Conservation (phyloP, 2,888 invertebrate genomes). For the Andrena camellia region DNA sequence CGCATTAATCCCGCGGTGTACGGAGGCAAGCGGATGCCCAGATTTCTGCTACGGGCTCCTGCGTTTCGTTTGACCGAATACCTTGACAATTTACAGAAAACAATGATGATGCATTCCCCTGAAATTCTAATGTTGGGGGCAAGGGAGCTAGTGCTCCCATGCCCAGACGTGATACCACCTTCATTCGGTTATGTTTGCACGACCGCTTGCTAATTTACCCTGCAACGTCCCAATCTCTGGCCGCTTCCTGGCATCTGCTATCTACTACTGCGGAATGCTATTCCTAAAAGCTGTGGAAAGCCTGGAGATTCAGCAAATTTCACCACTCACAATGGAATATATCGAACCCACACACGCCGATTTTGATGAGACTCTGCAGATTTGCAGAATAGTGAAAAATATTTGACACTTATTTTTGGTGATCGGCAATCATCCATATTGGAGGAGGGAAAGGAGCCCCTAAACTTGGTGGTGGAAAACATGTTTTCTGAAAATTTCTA, state of each 20-base stretch:
- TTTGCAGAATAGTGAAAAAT: too few relatives aligned
- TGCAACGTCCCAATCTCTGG: background rate
- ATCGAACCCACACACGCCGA: too few relatives aligned
- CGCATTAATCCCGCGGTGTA: constrained; percentile 34
- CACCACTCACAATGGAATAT: too few relatives aligned
- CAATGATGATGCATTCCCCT: background rate
- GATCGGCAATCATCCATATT: too few relatives aligned
- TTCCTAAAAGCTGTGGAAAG: too few relatives aligned
- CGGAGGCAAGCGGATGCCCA: constrained; percentile 6
- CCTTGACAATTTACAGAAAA: constrained; percentile 25
- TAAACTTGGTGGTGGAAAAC: too few relatives aligned
- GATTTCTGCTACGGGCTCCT: constrained; percentile 11
- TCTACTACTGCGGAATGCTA: too few relatives aligned
- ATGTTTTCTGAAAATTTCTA: too few relatives aligned
- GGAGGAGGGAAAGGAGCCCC: too few relatives aligned
- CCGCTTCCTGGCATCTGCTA: background rate
- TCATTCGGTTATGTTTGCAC: background rate
- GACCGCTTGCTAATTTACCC: background rate
- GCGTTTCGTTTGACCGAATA: constrained; percentile 12
- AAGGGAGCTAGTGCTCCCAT: background rate
- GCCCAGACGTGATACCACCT: background rate
- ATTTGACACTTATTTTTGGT: too few relatives aligned
- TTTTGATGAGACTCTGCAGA: too few relatives aligned
- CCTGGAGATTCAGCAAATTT: too few relatives aligned
- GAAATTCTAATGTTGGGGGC: background rate